Base-by-base conservation (phyloP, 2,888 invertebrate species). In the Drosophila atripex region DNA sequence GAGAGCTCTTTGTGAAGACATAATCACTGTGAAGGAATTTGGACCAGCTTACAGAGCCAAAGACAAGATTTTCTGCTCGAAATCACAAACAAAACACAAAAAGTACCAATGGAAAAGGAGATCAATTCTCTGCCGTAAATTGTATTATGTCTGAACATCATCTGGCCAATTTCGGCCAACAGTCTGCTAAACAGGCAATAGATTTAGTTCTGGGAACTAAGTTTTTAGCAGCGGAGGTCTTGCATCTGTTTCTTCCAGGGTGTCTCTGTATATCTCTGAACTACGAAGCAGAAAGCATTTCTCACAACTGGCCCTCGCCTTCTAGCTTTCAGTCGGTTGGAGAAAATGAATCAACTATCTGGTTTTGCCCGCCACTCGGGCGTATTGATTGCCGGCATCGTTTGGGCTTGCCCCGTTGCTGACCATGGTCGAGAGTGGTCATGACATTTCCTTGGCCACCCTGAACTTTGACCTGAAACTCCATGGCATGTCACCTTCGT, bases 351-450 rank as follows among this genome's bases (percentile, higher is more conserved):
- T 18, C 30, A 35, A 30, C 16, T 30, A 5, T 21, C 11, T 30
- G 16, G 23, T 41, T 4, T 11, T 3, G 4, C 32, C 23, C 46
- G 38, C 50, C 64, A 68, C 71, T 66, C 78, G 71, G 78, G 60
- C 59, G 53, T 75, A 83, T 76, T 68, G 77, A 77, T 71, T 69
- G 66, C 45, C 16, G 30, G 23, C 45, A 45, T 43, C 12, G 21
- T 12, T 12, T 12, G 28, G 14, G 38, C 7, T 30, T 30, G 7
- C 39, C n/a, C 30, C 28, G 18, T 59, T 21, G 21, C 21, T 23
- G 23, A 14, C 54, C 54, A 54, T 21, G 18, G 28, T 28, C 28
- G 8, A 32, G 14, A 57, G 28, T 59, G 46, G 46, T 60, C 60
- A 60, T 60, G 60, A 60, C 60, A 41, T 41, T 60, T 39, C 46